A percentile compares a stretch with the other conserved stretches of the same genome.
Conservation (phyloP, 2,113 vertebrate species). For the Riparia riparia region DNA sequence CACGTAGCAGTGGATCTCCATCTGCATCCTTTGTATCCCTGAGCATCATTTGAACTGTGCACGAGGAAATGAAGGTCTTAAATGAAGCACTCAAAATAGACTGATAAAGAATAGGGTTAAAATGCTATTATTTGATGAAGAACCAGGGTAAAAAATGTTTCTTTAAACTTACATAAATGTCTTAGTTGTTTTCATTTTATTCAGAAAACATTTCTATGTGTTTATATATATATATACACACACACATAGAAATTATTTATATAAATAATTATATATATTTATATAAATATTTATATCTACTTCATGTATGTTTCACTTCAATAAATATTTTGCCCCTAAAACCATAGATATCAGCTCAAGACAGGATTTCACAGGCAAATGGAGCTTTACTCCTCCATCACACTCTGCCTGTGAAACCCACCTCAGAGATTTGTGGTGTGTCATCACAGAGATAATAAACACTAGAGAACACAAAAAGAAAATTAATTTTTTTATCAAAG, state of each 20-base stretch:
- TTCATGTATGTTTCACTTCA: background rate
- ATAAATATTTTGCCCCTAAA: background rate
- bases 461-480: background rate
- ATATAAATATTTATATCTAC: too few species aligned
- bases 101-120: background rate
- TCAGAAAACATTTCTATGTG: background rate
- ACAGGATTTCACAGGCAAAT: background rate
- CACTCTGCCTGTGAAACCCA: background rate
- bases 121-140: background rate
- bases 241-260: too few species aligned
- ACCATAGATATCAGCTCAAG: background rate
- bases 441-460: background rate
- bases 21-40: background rate
- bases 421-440: background rate
- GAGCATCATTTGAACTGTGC: background rate
- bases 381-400: background rate
- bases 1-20: background rate
- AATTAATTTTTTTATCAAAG: background rate
- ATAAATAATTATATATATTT: too few species aligned
- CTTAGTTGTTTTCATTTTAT: background rate
- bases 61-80: background rate
- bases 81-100: background rate
- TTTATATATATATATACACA: background rate
- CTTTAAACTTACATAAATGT: background rate
- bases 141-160: background rate